These are phyloP conservation scores for Pelusios castaneus DNA, from an alignment of 2,113 vertebrate species.

Conservation along the genomic window DNA sequence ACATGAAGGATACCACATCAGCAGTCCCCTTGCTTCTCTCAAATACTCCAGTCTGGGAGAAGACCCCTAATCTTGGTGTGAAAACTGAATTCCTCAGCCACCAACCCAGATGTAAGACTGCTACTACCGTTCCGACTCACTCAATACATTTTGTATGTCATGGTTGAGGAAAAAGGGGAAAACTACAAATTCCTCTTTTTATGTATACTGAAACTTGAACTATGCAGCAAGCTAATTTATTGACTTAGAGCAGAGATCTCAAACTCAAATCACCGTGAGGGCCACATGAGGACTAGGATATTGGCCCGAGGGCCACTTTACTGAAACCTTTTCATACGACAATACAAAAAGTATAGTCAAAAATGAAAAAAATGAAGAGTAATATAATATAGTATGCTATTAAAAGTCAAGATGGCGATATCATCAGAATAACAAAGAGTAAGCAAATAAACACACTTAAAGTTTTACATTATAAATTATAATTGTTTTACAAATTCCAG, in stretches of 20 bases:
- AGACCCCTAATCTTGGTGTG: neutral
- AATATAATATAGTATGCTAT: too few relatives aligned
- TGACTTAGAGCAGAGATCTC: neutral
- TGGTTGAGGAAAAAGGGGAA: neutral
- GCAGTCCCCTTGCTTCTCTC: neutral
- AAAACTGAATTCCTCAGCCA: neutral
- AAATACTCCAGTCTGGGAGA: neutral
- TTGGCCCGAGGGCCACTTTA: too few relatives aligned
- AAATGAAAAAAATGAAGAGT: too few relatives aligned
- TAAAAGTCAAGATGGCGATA: too few relatives aligned
- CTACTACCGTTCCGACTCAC: fast-evolving
- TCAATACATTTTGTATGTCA: fast-evolving
- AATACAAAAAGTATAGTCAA: too few relatives aligned
- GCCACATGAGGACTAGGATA: too few relatives aligned
- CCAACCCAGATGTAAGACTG: neutral
- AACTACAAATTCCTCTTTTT: neutral
- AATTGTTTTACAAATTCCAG: too few relatives aligned
- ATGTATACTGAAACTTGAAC: neutral
- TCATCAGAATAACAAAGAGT: too few relatives aligned
- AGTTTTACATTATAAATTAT: too few relatives aligned
- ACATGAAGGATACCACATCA: neutral
- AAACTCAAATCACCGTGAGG: too few relatives aligned
- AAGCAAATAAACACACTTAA: too few relatives aligned
- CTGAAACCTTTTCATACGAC: too few relatives aligned
- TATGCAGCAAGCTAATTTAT: neutral